phyloP scores from a whole-genome alignment of 2,888 invertebrate genomes.

The Epistrophe eligans region DNA sequence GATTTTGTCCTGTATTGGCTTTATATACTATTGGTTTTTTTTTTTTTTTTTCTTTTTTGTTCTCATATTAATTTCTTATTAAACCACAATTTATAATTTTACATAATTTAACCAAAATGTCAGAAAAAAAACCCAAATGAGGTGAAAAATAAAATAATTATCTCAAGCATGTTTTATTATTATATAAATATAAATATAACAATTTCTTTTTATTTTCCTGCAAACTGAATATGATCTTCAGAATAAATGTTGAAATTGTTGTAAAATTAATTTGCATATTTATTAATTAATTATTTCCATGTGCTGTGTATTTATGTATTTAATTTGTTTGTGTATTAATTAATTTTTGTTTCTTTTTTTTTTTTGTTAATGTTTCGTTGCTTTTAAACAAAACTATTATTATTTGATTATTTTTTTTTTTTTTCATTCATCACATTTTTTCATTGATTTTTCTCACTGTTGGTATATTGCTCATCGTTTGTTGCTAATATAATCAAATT shows the following conservation, averaged over 20 bases:
- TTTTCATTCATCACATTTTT: slow-evolving; percentile 40
- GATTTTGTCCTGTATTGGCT: slow-evolving; percentile 71
- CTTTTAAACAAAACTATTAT: slow-evolving; percentile 34
- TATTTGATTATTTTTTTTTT: slow-evolving; percentile 3
- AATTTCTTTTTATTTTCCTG: slow-evolving; percentile 46
- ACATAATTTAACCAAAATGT: slow-evolving; percentile 42
- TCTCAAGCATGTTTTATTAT: slow-evolving; percentile 74
- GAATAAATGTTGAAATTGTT: slow-evolving; percentile 75
- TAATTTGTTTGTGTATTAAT: slow-evolving; percentile 30
- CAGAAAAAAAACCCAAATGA: slow-evolving; percentile 32
- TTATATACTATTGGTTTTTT: slow-evolving; percentile 55
- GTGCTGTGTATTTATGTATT: slow-evolving; percentile 65
- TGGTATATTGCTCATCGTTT: slow-evolving; percentile 70
- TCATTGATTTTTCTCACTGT: slow-evolving; percentile 51
- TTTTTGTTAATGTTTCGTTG: slow-evolving; percentile 40
- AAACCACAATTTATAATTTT: slow-evolving; percentile 51
- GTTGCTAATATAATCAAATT: slow-evolving; percentile 65
- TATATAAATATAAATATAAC: slow-evolving; percentile 34
- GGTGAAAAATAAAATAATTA: slow-evolving; percentile 41
- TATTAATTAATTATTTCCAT: slow-evolving; percentile 61
- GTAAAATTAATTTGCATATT: slow-evolving; percentile 74
- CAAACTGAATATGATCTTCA: slow-evolving; percentile 73
- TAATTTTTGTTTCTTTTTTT: slow-evolving; percentile 21
- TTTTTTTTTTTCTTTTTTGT: slow-evolving; percentile 7
- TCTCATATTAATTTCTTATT: slow-evolving; percentile 16